Evolutionary conservation across 1,140 invertebrate genomes (phyloP).

Genomic region (Leptinotarsa texana): DNA sequence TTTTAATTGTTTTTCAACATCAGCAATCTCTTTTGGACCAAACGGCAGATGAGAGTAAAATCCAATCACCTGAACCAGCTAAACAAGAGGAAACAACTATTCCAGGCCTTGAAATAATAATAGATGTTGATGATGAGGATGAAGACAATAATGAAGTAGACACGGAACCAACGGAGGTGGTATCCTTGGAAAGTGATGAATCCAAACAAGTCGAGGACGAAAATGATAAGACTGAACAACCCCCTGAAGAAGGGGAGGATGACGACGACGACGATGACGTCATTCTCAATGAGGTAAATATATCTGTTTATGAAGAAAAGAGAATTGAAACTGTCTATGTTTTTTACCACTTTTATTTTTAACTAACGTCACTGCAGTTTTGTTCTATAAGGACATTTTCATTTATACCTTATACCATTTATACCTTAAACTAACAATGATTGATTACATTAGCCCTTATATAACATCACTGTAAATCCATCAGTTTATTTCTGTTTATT

Average conservation of each 20-base stretch:
- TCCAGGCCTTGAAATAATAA: slow-evolving; percentile 47
- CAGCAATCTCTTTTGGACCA: slow-evolving; percentile 48
- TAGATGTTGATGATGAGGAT: slow-evolving; percentile 52
- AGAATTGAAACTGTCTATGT: neutral
- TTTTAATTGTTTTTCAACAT: slow-evolving; percentile 8
- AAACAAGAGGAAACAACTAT: slow-evolving; percentile 38
- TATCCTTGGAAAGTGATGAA: slow-evolving; percentile 47
- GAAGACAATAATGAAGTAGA: slow-evolving; percentile 46
- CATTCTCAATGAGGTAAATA: slow-evolving; percentile 58
- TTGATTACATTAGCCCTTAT: too few species aligned
- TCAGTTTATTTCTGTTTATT: neutral
- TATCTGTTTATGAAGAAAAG: too few species aligned
- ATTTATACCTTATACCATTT: too few species aligned
- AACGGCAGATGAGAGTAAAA: slow-evolving; percentile 38
- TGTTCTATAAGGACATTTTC: too few species aligned
- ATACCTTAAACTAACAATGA: too few species aligned
- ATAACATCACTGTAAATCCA: neutral
- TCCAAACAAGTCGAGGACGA: slow-evolving; percentile 36
- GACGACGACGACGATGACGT: slow-evolving; percentile 61
- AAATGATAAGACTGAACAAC: slow-evolving; percentile 47
- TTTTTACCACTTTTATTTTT: too few species aligned
- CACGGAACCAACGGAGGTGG: slow-evolving; percentile 35
- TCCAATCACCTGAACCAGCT: slow-evolving; percentile 25
- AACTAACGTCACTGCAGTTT: too few species aligned
- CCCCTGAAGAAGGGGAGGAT: slow-evolving; percentile 57